Percentiles rank a stretch among this genome's conserved stretches.
phyloP scores from a whole-genome alignment of 2,888 invertebrate species.

The Lepidochrysops patricia region DNA sequence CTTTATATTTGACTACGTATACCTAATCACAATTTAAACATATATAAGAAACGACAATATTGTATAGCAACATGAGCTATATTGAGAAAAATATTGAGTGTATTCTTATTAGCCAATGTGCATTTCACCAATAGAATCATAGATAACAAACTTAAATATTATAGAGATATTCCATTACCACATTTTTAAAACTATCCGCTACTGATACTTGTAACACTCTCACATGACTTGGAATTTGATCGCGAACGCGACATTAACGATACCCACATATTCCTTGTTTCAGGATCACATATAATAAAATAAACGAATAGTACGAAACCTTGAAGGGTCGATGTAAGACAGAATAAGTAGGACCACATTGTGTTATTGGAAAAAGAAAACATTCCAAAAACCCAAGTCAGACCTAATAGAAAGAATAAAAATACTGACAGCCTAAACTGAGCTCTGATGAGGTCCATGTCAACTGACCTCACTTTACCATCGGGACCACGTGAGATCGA shows the following conservation, averaged over 20 bases:
- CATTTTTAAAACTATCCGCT: slow-evolving; percentile 24
- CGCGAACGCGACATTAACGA: slow-evolving; percentile 49
- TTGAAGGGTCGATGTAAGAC: slow-evolving; percentile 76
- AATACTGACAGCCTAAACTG: slow-evolving; percentile 73
- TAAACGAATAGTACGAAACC: slow-evolving; percentile 77
- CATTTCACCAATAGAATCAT: too few relatives aligned
- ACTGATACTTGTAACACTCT: slow-evolving; percentile 49
- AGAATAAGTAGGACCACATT: slow-evolving; percentile 76
- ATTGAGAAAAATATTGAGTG: too few relatives aligned
- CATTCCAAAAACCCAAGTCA: slow-evolving; percentile 77
- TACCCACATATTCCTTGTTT: slow-evolving; percentile 70
- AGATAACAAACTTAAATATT: too few relatives aligned
- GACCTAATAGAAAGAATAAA: slow-evolving; percentile 75
- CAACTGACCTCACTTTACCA: slow-evolving; percentile 58
- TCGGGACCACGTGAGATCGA: slow-evolving; percentile 68
- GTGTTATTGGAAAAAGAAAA: slow-evolving; percentile 65
- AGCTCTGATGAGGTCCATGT: slow-evolving; percentile 52
- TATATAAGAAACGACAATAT: too few relatives aligned
- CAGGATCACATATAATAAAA: slow-evolving; percentile 73
- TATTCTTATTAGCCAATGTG: too few relatives aligned
- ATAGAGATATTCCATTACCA: too few relatives aligned
- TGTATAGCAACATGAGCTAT: too few relatives aligned
- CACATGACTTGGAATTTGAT: slow-evolving; percentile 36
- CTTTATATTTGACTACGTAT: too few relatives aligned
- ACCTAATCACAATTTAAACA: too few relatives aligned